Conservation (phyloP, 1,140 invertebrate genomes). For the Zaprionus inermis region DNA sequence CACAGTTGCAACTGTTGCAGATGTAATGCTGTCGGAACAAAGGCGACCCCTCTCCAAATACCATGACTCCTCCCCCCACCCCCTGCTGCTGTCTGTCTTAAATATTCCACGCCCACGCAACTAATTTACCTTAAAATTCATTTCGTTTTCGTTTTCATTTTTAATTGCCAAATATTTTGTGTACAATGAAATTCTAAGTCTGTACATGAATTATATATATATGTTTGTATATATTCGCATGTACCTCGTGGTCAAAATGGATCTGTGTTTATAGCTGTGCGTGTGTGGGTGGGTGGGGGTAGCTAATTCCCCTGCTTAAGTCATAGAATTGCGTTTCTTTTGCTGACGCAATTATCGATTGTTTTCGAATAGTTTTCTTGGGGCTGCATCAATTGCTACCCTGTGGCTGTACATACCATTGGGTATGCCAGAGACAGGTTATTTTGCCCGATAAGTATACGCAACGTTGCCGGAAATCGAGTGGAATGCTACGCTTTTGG, state of each 20-base stretch:
- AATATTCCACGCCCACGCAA: conserved; percentile 53
- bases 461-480: conserved; percentile 29
- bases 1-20: conserved; percentile 32
- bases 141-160: conserved; percentile 48
- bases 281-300: neutral
- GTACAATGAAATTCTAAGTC: conserved; percentile 45
- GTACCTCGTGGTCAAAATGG: neutral
- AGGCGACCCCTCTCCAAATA: neutral
- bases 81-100: neutral
- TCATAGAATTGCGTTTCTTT: conserved; percentile 37
- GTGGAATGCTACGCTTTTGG: conserved; percentile 21
- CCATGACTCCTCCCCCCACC: neutral
- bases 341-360: conserved; percentile 75
- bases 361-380: conserved; percentile 48
- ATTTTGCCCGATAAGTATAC: neutral
- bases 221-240: conserved; percentile 4
- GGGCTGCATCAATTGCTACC: conserved; percentile 5
- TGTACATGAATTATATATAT: conserved; percentile 27
- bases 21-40: conserved; percentile 68
- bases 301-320: conserved; percentile 22
- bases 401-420: neutral
- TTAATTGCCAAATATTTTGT: conserved; percentile 56
- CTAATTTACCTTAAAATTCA: conserved; percentile 78
- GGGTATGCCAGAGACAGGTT: neutral
- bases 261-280: neutral